phyloP scores from a whole-genome alignment of 2,797 vertebrate species.

The Xenentodon cancila region DNA sequence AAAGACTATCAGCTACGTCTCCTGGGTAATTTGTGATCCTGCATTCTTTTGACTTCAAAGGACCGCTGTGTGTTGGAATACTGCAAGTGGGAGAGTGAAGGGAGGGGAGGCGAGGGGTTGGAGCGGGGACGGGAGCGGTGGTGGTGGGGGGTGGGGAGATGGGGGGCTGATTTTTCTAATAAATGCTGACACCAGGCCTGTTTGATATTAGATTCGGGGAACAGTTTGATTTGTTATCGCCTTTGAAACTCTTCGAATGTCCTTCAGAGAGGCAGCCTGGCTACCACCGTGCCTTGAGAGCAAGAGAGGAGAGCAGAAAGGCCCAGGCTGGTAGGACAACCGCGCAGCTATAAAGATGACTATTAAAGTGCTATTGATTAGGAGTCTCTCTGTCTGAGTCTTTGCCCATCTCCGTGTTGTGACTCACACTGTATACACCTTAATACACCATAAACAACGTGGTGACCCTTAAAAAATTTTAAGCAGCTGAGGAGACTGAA shows the following conservation, averaged over 20 bases:
- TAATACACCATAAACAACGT: constrained; percentile 29
- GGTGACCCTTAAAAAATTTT: constrained; percentile 25
- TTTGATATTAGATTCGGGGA: constrained; percentile 98
- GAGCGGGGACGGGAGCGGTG: constrained; percentile 33
- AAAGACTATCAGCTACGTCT: constrained; percentile 95
- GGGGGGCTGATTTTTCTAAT: constrained; percentile 93
- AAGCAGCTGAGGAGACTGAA: constrained; percentile 18
- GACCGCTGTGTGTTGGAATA: constrained; percentile 84
- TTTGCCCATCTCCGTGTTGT: constrained; percentile 46
- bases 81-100: constrained; percentile 75
- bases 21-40: constrained; percentile 96
- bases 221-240: constrained; percentile 94
- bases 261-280: constrained; percentile 87
- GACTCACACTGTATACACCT: constrained; percentile 28
- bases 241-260: constrained; percentile 93
- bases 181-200: constrained; percentile 94
- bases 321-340: constrained; percentile 32
- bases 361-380: constrained; percentile 64
- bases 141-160: constrained; percentile 47
- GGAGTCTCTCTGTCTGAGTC: constrained; percentile 56
- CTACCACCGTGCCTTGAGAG: constrained; percentile 58
- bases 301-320: constrained; percentile 45
- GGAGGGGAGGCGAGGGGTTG: constrained; percentile 10
- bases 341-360: constrained; percentile 58
- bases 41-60: constrained; percentile 96